phyloP scores from a whole-genome alignment of 1,140 invertebrate genomes.

The Microvelia longipes region DNA sequence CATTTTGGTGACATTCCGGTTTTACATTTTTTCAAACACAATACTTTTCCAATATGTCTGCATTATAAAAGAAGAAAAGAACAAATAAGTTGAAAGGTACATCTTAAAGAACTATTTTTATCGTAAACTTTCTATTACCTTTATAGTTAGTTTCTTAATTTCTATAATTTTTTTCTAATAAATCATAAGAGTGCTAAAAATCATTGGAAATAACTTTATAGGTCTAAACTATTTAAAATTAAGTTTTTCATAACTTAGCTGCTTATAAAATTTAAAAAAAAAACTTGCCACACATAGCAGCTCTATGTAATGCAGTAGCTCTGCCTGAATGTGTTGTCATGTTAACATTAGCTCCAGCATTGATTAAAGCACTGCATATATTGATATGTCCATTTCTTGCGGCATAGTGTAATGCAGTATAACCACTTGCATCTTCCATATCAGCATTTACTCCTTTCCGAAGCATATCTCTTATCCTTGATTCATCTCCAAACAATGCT shows the following conservation, averaged over 20 bases:
- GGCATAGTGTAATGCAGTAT: conserved; percentile 72
- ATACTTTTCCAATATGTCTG: too few relatives aligned
- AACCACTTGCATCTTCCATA: conserved; percentile 46
- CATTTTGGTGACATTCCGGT: too few relatives aligned
- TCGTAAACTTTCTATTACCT: too few relatives aligned
- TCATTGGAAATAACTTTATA: too few relatives aligned
- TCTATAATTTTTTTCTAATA: too few relatives aligned
- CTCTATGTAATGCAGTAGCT: conserved; percentile 66
- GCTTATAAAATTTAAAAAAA: too few relatives aligned
- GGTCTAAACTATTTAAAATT: too few relatives aligned
- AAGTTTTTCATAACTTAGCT: too few relatives aligned
- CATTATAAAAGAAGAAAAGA: neutral
- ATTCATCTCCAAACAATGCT: conserved; percentile 50
- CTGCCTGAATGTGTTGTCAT: conserved; percentile 50
- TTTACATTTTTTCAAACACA: too few relatives aligned
- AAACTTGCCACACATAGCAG: conserved; percentile 47
- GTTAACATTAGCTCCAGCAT: conserved; percentile 53
- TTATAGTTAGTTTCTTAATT: too few relatives aligned
- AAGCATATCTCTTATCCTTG: conserved; percentile 40
- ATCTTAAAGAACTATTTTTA: too few relatives aligned
- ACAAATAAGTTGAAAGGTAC: neutral
- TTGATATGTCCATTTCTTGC: conserved; percentile 54
- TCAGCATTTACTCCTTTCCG: conserved; percentile 33
- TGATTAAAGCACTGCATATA: conserved; percentile 50
- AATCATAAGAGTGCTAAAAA: too few relatives aligned